These are phyloP conservation scores for Agonopterix heracliana DNA, from an alignment of 2,888 invertebrate species.

Conservation along the genomic window DNA sequence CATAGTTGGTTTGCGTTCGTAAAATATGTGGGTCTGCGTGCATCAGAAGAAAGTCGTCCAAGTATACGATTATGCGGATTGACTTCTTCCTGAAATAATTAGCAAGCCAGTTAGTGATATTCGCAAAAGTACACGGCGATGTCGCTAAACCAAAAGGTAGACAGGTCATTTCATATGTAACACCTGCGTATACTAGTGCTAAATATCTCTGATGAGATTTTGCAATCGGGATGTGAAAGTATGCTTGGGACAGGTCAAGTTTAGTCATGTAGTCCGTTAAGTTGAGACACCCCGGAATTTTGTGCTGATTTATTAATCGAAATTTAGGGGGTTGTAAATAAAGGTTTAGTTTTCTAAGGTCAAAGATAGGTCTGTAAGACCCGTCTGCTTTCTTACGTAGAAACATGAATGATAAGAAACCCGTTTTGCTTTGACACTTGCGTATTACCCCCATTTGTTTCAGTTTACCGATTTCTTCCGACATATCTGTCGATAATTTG, in stretches of 20 bases:
- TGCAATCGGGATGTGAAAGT: conserved; percentile 11
- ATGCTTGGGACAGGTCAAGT: conserved; percentile 18
- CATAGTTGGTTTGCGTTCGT: too few species aligned
- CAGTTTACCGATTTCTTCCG: too few species aligned
- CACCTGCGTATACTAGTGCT: conserved; percentile 10
- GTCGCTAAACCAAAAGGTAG: too few species aligned
- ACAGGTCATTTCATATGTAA: conserved; percentile 12
- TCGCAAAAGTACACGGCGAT: too few species aligned
- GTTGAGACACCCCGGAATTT: conserved; percentile 10
- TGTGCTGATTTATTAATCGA: conserved; percentile 8
- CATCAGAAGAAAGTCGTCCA: too few species aligned
- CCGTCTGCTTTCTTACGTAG: conserved; percentile 2
- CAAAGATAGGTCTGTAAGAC: conserved; percentile 8
- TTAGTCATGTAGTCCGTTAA: conserved; percentile 14
- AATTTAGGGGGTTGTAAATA: conserved; percentile 7
- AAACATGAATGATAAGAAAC: neutral
- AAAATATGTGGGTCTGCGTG: too few species aligned
- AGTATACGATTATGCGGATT: too few species aligned
- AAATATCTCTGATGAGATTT: conserved; percentile 15
- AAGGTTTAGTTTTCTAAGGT: conserved; percentile 10
- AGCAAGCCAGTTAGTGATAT: too few species aligned
- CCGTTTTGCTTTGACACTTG: neutral
- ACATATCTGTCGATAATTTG: too few species aligned
- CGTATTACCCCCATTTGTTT: too few species aligned
- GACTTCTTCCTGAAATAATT: too few species aligned